Conservation (phyloP, 1,140 invertebrate species). For the Bacillus rossius region DNA sequence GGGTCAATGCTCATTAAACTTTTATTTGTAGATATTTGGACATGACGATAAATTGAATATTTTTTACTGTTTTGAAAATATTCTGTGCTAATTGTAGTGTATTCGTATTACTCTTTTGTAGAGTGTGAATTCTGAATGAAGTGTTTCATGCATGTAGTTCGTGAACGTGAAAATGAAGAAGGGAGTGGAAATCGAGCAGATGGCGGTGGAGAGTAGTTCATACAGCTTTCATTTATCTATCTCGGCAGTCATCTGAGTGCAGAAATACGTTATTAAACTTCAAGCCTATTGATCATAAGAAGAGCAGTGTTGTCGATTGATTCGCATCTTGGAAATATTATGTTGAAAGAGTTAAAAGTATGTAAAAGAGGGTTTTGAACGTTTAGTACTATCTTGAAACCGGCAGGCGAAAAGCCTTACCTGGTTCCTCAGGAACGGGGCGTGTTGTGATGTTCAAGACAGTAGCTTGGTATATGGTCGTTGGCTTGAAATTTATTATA, state of each 20-base stretch:
- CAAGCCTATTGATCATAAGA: background rate
- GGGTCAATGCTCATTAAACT: background rate
- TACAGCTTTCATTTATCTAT: constrained; percentile 18
- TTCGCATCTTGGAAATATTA: constrained; percentile 2
- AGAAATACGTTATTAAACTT: background rate
- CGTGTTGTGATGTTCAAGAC: too few relatives aligned
- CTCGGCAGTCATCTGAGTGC: constrained; percentile 17
- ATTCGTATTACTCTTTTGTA: background rate
- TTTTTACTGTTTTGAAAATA: constrained; percentile 6
- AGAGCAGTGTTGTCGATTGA: constrained; percentile 1
- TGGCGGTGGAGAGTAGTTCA: constrained; percentile 16
- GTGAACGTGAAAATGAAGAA: constrained; percentile 14
- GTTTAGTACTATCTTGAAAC: constrained; percentile 9
- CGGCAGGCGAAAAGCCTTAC: constrained; percentile 16
- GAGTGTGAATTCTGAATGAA: background rate
- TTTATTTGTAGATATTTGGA: constrained; percentile 12
- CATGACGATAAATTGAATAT: constrained; percentile 6
- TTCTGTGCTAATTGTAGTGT: background rate
- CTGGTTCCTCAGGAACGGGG: too few relatives aligned
- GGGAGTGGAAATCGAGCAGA: constrained; percentile 15
- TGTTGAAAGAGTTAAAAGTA: background rate
- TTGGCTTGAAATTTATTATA: too few relatives aligned
- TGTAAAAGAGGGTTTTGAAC: background rate
- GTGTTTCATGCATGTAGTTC: constrained; percentile 1
- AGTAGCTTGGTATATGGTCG: too few relatives aligned